Conservation (phyloP, 2,888 invertebrate species). For the Suillia variegata region DNA sequence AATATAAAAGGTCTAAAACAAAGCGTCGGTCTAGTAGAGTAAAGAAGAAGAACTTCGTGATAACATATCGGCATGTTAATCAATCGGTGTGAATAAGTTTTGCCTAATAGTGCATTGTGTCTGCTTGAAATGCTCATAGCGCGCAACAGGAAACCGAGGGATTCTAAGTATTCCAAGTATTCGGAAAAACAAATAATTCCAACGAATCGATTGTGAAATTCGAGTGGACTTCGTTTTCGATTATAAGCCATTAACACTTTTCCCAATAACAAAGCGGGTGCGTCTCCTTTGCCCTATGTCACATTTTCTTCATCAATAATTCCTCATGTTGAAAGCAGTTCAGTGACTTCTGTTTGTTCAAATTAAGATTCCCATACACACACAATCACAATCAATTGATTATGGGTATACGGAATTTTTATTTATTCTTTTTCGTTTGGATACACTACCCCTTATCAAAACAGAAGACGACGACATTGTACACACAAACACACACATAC, state of each 20-base stretch:
- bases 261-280: not conserved
- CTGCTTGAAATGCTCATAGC: not conserved
- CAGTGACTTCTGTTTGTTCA: slow-evolving; percentile 30
- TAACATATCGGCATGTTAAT: no score
- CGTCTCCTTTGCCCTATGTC: not conserved
- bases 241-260: not conserved
- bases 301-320: no score
- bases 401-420: not conserved
- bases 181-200: no score
- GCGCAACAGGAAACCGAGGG: no score
- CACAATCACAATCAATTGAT: slow-evolving; percentile 15
- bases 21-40: no score
- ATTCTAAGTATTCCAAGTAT: no score
- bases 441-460: no score
- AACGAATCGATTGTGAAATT: not conserved
- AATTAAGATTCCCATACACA: slow-evolving; percentile 32
- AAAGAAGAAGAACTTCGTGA: no score
- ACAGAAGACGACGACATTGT: not conserved
- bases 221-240: not conserved
- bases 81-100: not conserved
- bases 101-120: not conserved
- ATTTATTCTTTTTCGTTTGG: no score
- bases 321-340: slow-evolving; percentile 10
- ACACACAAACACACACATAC: slow-evolving; percentile 1
- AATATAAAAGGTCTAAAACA: no score